Conservation (phyloP, 2,113 vertebrate genomes). For the Microcebus murinus region DNA sequence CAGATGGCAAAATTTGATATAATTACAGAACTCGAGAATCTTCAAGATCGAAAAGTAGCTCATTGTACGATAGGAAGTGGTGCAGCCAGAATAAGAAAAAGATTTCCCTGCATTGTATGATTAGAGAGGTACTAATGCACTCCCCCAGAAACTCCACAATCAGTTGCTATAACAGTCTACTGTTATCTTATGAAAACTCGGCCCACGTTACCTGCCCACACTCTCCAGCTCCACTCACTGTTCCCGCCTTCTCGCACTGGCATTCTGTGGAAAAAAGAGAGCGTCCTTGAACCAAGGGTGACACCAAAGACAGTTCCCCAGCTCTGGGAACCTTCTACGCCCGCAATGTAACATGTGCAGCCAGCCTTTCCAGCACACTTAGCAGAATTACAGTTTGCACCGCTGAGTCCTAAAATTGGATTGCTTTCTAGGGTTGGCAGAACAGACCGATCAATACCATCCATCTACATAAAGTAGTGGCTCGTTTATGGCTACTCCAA, state of each 20-base stretch:
- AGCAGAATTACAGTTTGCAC: background rate
- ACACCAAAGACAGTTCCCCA: background rate
- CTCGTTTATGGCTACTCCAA: background rate
- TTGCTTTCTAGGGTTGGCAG: background rate
- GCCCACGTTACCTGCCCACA: constrained; percentile 91
- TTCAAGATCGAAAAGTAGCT: background rate
- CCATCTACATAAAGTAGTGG: background rate
- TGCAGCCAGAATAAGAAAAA: background rate
- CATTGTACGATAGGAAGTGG: background rate
- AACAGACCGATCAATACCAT: background rate
- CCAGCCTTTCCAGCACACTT: background rate
- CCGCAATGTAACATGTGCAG: background rate
- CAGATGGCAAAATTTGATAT: background rate
- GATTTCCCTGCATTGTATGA: fast-evolving
- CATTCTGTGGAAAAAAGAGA: constrained; percentile 87
- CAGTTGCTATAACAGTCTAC: fast-evolving
- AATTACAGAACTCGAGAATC: background rate
- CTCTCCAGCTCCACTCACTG: constrained; percentile 91
- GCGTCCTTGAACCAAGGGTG: background rate
- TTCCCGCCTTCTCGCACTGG: constrained; percentile 91
- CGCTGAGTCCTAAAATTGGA: background rate
- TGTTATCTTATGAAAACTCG: fast-evolving
- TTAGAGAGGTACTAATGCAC: background rate
- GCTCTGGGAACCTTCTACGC: background rate
- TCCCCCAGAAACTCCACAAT: background rate